Evolutionary conservation across 2,797 vertebrate species (phyloP).

Genomic region (Mergus octosetaceus): DNA sequence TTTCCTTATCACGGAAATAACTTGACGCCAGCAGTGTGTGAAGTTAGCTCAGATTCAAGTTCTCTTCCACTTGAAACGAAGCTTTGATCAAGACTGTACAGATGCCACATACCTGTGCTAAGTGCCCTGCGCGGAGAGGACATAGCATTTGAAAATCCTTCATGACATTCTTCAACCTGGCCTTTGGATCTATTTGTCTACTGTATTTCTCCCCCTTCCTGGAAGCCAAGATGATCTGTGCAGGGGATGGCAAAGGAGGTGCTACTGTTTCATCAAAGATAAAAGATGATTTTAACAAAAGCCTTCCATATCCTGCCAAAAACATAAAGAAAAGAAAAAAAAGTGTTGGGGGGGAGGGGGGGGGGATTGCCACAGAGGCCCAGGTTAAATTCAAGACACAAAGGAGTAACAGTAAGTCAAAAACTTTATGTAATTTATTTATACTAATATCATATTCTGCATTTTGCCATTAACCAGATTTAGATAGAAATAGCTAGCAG

Average conservation of each 20-base stretch:
- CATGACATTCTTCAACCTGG: not conserved
- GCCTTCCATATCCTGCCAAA: not conserved
- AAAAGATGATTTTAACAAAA: not conserved
- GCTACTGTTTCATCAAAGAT: not conserved
- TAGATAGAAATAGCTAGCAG: not conserved
- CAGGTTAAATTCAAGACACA: not conserved
- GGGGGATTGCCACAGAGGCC: not conserved
- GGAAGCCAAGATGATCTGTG: not conserved
- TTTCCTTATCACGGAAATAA: slow-evolving; percentile 15
- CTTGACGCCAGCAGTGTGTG: not conserved
- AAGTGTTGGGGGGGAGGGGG: not conserved
- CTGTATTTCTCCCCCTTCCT: not conserved
- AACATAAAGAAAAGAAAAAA: not conserved
- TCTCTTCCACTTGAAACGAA: slow-evolving; percentile 7
- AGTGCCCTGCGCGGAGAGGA: not conserved
- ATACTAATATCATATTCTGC: not conserved
- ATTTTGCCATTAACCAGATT: not conserved
- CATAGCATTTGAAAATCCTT: not conserved
- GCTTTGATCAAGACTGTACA: not conserved
- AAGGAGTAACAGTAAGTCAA: not conserved
- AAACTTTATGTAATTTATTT: not conserved
- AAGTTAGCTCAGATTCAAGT: slow-evolving; percentile 9
- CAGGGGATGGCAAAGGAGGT: not conserved
- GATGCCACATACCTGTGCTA: not conserved
- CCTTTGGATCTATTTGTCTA: not conserved